Evolutionary conservation across 1,140 invertebrate genomes (phyloP).

Genomic region (Platyura marginata): DNA sequence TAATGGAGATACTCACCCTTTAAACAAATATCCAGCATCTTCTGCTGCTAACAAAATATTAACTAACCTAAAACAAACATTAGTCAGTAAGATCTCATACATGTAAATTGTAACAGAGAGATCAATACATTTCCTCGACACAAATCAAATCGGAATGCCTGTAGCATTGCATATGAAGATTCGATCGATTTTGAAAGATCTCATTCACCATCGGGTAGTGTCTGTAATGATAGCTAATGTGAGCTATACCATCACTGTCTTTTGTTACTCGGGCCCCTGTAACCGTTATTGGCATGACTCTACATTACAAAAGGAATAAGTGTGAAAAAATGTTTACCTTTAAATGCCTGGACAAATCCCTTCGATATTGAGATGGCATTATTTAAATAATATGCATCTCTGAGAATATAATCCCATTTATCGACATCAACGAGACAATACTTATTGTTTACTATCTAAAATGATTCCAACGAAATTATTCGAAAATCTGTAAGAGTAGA

Average conservation of each 20-base stretch:
- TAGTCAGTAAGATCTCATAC: too few species aligned
- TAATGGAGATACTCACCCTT: too few species aligned
- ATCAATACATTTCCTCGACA: not conserved
- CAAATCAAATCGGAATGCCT: not conserved
- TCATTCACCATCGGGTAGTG: not conserved
- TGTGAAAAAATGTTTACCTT: too few species aligned
- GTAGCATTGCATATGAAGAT: not conserved
- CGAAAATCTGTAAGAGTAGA: not conserved
- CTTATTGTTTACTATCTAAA: slow-evolving; percentile 44
- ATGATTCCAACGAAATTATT: slow-evolving; percentile 3
- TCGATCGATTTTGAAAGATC: not conserved
- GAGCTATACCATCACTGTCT: not conserved
- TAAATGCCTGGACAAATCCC: not conserved
- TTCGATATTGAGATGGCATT: not conserved
- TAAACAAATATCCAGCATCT: not conserved
- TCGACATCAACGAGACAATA: slow-evolving; percentile 47
- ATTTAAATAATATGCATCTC: slow-evolving; percentile 28
- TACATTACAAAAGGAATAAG: too few species aligned
- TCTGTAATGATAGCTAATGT: slow-evolving; percentile 1
- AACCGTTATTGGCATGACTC: too few species aligned
- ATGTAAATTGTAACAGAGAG: too few species aligned
- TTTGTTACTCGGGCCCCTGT: not conserved
- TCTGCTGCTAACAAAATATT: not conserved
- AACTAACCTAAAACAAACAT: not conserved
- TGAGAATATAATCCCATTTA: slow-evolving; percentile 48